Conservation (phyloP, 2,888 invertebrate species). For the Drosophila paranaensis region DNA sequence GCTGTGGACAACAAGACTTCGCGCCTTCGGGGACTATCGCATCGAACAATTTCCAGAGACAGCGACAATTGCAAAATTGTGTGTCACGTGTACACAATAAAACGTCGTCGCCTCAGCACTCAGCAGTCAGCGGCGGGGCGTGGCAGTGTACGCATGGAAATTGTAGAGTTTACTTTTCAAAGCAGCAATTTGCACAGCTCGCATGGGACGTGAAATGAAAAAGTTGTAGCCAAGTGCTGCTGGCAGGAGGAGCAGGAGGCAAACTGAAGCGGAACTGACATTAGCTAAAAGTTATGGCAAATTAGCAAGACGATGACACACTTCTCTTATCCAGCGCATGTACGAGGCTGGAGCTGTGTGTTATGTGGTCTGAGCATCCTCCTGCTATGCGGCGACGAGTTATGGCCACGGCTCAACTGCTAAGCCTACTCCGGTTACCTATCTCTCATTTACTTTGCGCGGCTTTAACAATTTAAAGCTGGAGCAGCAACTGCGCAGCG, state of each 20-base stretch:
- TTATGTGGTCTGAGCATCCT: constrained; percentile 13
- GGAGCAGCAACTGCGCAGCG: not conserved
- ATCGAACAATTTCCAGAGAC: constrained; percentile 33
- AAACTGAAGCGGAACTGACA: constrained; percentile 24
- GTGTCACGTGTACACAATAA: constrained; percentile 60
- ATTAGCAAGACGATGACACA: constrained; percentile 48
- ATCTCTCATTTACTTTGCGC: constrained; percentile 12
- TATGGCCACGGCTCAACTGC: constrained; percentile 14
- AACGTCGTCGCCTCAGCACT: constrained; percentile 12
- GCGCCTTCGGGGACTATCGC: constrained; percentile 21
- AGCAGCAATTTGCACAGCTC: constrained; percentile 54
- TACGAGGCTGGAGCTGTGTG: not conserved
- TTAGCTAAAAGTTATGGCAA: constrained; percentile 57
- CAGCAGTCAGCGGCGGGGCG: not conserved
- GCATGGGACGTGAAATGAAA: constrained; percentile 49
- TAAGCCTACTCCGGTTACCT: constrained; percentile 12
- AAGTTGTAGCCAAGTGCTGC: constrained; percentile 35
- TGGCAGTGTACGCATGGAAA: constrained; percentile 27
- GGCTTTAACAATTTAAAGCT: constrained; percentile 8
- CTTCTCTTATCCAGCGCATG: not conserved
- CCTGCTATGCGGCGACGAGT: constrained; percentile 7
- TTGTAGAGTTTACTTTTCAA: constrained; percentile 59
- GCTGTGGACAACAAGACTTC: constrained; percentile 19
- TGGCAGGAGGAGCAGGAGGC: not conserved
- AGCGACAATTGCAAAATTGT: constrained; percentile 51